phyloP scores from a whole-genome alignment of 2,797 vertebrate genomes.

The Sylvia borin region DNA sequence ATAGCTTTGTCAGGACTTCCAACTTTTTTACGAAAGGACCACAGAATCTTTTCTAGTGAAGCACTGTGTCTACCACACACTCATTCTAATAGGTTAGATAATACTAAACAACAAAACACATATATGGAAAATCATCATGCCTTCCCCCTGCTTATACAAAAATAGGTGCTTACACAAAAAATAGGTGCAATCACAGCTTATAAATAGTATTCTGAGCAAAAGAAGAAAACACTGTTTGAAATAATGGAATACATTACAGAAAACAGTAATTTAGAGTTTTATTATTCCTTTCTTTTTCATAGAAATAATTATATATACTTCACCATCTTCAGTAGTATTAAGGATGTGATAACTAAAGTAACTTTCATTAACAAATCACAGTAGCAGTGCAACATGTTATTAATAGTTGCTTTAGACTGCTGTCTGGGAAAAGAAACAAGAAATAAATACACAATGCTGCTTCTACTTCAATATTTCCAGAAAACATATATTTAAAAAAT shows the following conservation, averaged over 20 bases:
- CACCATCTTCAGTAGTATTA: constrained; percentile 62
- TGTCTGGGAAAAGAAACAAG: constrained; percentile 49
- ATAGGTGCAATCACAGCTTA: background rate
- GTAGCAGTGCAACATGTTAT: constrained; percentile 58
- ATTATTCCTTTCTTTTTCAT: constrained; percentile 63
- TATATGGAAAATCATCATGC: background rate
- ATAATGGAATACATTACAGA: constrained; percentile 31
- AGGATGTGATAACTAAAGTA: constrained; percentile 62
- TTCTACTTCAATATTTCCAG: constrained; percentile 46
- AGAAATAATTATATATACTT: constrained; percentile 66
- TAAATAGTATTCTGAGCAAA: constrained; percentile 17
- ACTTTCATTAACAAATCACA: constrained; percentile 71
- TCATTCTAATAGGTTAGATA: background rate
- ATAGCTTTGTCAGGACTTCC: background rate
- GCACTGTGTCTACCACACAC: background rate
- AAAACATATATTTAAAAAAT: constrained; percentile 66
- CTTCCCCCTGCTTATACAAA: background rate
- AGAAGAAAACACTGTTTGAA: constrained; percentile 56
- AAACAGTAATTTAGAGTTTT: constrained; percentile 72
- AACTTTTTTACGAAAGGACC: background rate
- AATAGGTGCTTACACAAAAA: background rate
- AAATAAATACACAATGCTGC: background rate
- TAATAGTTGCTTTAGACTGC: constrained; percentile 51
- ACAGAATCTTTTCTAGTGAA: background rate
- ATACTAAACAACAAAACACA: background rate